phyloP scores from a whole-genome alignment of 2,113 vertebrate genomes.

The Burhinus oedicnemus region DNA sequence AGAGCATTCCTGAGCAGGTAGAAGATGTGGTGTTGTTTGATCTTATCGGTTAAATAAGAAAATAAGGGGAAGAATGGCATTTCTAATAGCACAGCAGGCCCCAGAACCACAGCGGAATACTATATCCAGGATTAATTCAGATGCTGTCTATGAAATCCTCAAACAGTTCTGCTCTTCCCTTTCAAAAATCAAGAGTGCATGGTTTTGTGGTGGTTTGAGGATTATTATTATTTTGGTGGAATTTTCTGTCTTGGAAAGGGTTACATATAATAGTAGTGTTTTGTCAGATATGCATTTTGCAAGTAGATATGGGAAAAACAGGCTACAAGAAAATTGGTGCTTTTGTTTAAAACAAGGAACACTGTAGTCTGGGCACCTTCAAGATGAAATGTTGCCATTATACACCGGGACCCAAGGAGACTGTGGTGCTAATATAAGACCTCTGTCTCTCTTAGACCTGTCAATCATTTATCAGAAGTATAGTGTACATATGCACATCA shows the following conservation, averaged over 20 bases:
- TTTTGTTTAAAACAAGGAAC: neutral
- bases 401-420: neutral
- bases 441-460: neutral
- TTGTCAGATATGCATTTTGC: neutral
- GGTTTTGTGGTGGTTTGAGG: neutral
- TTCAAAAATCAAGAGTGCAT: neutral
- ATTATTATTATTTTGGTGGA: neutral
- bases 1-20: neutral
- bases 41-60: neutral
- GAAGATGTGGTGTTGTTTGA: neutral
- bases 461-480: neutral
- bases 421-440: neutral
- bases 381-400: neutral
- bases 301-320: neutral
- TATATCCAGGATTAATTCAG: neutral
- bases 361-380: neutral
- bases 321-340: neutral
- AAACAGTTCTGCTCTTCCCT: neutral
- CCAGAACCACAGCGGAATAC: neutral
- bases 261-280: neutral
- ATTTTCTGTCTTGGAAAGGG: neutral
- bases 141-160: neutral
- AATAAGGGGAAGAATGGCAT: neutral
- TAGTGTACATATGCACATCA: accelerated
- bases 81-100: neutral